These are phyloP conservation scores for Equus quagga DNA, from an alignment of 2,113 vertebrate species.

Conservation along the genomic window DNA sequence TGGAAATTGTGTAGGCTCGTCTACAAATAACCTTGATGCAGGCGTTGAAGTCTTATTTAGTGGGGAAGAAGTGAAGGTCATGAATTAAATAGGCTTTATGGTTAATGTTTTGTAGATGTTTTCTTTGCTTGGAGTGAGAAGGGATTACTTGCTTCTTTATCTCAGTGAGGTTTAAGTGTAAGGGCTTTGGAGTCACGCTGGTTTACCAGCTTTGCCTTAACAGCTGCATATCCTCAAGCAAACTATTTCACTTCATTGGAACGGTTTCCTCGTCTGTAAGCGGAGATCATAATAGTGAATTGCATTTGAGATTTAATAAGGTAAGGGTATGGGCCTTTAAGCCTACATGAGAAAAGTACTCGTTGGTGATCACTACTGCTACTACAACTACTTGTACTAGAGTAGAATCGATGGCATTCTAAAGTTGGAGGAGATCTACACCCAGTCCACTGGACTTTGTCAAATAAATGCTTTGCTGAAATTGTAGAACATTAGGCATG, in stretches of 20 bases:
- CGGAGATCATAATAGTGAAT: background rate
- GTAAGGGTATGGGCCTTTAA: background rate
- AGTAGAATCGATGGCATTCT: background rate
- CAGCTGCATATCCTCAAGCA: background rate
- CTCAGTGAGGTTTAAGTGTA: background rate
- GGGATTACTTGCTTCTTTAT: background rate
- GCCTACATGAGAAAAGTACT: background rate
- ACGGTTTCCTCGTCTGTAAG: constrained; percentile 48
- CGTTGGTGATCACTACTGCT: background rate
- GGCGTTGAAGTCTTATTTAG: background rate
- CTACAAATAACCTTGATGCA: background rate
- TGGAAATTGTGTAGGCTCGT: background rate
- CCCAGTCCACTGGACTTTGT: background rate
- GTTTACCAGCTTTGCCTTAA: background rate
- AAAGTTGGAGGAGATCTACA: background rate
- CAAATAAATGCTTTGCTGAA: background rate
- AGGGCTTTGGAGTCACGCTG: background rate
- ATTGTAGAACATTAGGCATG: background rate
- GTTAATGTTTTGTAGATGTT: background rate
- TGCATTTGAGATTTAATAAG: background rate
- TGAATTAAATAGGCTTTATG: background rate
- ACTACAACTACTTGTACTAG: background rate
- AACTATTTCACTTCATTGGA: background rate
- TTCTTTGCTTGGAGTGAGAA: background rate
- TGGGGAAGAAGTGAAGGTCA: background rate